Conservation (phyloP, 2,113 vertebrate species). For the Dendrocopos noguchii region DNA sequence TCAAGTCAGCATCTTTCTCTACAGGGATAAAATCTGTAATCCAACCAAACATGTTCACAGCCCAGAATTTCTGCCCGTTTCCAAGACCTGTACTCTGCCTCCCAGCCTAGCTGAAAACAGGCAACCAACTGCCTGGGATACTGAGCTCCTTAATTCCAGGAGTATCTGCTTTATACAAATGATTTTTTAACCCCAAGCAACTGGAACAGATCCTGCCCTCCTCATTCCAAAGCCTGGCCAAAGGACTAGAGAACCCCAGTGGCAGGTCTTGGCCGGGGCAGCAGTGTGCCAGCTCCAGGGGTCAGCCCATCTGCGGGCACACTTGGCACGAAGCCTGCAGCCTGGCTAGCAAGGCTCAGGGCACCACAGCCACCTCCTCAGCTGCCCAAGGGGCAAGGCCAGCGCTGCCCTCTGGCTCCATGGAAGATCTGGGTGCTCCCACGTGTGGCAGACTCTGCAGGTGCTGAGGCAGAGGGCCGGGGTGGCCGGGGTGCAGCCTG, state of each 20-base stretch:
- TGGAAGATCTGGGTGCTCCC: rapidly evolving
- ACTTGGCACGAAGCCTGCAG: rapidly evolving
- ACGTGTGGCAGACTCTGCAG: rapidly evolving
- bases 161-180: neutral
- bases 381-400: too few relatives aligned
- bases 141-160: neutral
- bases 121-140: neutral
- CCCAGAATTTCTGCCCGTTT: neutral
- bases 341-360: neutral
- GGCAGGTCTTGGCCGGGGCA: rapidly evolving
- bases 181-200: neutral
- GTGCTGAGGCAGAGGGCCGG: neutral
- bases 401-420: rapidly evolving
- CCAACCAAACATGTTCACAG: rapidly evolving
- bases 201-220: neutral
- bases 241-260: neutral
- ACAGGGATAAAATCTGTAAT: neutral
- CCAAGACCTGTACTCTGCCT: neutral
- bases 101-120: neutral
- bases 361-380: neutral
- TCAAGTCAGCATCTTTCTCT: neutral
- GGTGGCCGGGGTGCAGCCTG: neutral
- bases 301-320: rapidly evolving
- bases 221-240: neutral
- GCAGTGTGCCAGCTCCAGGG: rapidly evolving